Evolutionary conservation across 2,113 vertebrate genomes (phyloP).

Genomic region (Microtus ochrogaster): DNA sequence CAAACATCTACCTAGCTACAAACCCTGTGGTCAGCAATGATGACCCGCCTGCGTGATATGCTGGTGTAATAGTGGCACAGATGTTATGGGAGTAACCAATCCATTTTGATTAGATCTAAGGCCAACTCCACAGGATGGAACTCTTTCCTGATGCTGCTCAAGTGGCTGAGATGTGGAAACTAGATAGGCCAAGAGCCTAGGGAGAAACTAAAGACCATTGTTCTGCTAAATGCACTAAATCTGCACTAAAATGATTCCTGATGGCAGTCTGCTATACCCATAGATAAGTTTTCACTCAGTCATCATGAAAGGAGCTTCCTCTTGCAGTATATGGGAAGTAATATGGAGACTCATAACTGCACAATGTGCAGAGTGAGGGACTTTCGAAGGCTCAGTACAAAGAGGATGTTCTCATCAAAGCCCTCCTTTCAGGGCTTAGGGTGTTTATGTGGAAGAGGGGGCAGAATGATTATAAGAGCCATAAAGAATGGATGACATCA

Average conservation of each 20-base stretch:
- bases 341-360: not conserved
- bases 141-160: not conserved
- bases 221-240: not conserved
- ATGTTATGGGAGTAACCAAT: not conserved
- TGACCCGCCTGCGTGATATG: no score
- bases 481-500: not conserved
- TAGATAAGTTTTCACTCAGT: not conserved
- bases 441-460: not conserved
- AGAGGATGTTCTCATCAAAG: not conserved
- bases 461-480: not conserved
- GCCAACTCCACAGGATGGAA: not conserved
- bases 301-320: not conserved
- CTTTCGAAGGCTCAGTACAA: not conserved
- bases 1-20: not conserved
- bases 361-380: not conserved
- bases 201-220: not conserved
- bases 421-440: no score
- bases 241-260: not conserved
- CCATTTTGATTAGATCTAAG: not conserved
- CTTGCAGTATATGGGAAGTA: not conserved
- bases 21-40: not conserved
- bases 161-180: not conserved
- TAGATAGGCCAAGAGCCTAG: not conserved
- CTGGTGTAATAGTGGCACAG: not conserved
- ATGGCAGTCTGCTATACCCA: not conserved